Evolutionary conservation across 2,113 vertebrate species (phyloP).

Genomic region (Rhinoderma darwinii): DNA sequence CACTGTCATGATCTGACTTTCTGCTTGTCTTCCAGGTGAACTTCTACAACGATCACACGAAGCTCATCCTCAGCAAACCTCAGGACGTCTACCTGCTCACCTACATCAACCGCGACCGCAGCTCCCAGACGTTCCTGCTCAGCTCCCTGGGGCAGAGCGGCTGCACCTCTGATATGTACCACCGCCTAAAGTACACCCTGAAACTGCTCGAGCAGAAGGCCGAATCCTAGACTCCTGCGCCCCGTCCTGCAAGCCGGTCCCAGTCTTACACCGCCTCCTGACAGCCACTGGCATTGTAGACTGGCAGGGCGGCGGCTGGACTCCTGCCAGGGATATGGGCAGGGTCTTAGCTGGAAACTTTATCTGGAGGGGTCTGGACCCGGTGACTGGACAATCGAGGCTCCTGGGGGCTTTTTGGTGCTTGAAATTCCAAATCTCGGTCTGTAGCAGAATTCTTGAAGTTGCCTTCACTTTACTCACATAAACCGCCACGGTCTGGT

Average conservation of each 20-base stretch:
- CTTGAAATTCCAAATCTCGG: background rate
- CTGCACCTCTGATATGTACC: slow-evolving; percentile 86
- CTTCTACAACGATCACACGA: slow-evolving; percentile 96
- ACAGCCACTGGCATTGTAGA: background rate
- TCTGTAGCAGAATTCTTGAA: background rate
- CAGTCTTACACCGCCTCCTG: too few relatives aligned
- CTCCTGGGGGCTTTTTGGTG: slow-evolving; percentile 18
- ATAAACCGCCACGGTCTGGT: background rate
- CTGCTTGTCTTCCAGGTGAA: slow-evolving; percentile 80
- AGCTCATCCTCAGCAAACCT: slow-evolving; percentile 92
- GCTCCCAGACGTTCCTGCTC: slow-evolving; percentile 88
- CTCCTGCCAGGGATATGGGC: background rate
- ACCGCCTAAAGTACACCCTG: slow-evolving; percentile 85
- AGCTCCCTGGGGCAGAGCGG: slow-evolving; percentile 85
- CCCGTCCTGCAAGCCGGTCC: slow-evolving; percentile 11
- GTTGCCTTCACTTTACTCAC: background rate
- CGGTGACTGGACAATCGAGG: background rate
- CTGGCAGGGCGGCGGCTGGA: slow-evolving; percentile 27
- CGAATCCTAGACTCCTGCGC: slow-evolving; percentile 71
- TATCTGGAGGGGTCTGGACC: background rate
- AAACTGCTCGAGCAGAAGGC: slow-evolving; percentile 87
- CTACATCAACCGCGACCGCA: slow-evolving; percentile 90
- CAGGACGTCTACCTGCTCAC: slow-evolving; percentile 89
- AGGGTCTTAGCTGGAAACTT: background rate
- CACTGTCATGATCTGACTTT: background rate